A percentile compares a stretch with the other conserved stretches of the same genome.
phyloP scores from a whole-genome alignment of 2,888 invertebrate species.

The Zhengitettix transpicula region DNA sequence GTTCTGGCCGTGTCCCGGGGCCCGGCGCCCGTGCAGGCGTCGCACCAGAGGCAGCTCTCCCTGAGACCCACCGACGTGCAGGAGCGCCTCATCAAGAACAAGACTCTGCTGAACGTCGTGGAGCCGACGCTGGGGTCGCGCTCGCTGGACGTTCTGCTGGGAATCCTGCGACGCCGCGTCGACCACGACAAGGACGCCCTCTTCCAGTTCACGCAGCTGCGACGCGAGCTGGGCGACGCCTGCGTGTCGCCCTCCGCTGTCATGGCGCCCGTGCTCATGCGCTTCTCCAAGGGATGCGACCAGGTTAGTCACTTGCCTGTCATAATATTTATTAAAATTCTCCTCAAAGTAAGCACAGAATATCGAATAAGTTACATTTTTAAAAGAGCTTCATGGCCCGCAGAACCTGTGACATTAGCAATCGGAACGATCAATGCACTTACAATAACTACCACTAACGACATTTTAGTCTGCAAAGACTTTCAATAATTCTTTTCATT shows the following conservation, averaged over 20 bases:
- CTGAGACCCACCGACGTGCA: conserved; percentile 75
- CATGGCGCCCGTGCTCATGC: conserved; percentile 35
- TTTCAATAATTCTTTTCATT: too few relatives aligned
- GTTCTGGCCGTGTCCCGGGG: conserved; percentile 32
- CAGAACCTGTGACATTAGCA: too few relatives aligned
- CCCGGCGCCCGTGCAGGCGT: conserved; percentile 66
- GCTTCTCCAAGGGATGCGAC: conserved; percentile 30
- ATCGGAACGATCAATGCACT: too few relatives aligned
- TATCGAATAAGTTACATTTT: too few relatives aligned
- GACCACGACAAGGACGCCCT: conserved; percentile 84
- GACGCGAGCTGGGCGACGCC: conserved; percentile 32
- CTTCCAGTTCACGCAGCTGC: conserved; percentile 40
- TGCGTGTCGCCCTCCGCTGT: conserved; percentile 43
- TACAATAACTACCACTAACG: too few relatives aligned
- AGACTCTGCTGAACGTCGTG: conserved; percentile 54
- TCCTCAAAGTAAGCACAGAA: too few relatives aligned
- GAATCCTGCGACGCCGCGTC: conserved; percentile 54
- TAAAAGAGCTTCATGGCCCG: too few relatives aligned
- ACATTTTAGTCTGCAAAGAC: too few relatives aligned
- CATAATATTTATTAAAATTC: too few relatives aligned
- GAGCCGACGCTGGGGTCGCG: conserved; percentile 65
- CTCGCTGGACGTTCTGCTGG: conserved; percentile 58
- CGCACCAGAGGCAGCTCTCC: conserved; percentile 76
- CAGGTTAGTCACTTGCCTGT: conserved; percentile 25
- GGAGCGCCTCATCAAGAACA: conserved; percentile 79